Percentiles rank a stretch among this genome's conserved stretches.
phyloP scores from a whole-genome alignment of 2,797 vertebrate species.

The Nasua narica region DNA sequence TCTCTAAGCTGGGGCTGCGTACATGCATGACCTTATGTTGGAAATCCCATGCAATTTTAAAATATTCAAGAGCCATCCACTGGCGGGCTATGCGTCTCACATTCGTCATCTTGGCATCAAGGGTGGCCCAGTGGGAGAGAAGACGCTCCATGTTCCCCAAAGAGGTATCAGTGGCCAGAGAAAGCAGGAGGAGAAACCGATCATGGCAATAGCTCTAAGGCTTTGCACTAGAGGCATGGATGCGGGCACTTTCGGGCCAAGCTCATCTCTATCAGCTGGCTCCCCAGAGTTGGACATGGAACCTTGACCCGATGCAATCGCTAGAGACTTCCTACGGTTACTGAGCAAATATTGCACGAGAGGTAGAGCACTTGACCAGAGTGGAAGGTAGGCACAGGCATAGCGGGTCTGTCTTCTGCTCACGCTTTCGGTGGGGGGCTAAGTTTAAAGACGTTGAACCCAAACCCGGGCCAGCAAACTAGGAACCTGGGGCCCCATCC shows the following conservation, averaged over 20 bases:
- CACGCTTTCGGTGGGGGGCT: too few species aligned
- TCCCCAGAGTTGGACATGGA: background rate
- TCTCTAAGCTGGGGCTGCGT: background rate
- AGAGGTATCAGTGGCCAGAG: too few species aligned
- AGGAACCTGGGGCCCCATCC: rapidly evolving
- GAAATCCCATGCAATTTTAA: background rate
- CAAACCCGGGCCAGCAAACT: background rate
- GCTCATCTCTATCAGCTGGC: background rate
- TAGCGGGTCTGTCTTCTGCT: background rate
- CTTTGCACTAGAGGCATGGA: background rate
- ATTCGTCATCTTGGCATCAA: too few species aligned
- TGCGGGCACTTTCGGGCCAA: too few species aligned
- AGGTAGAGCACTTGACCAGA: background rate
- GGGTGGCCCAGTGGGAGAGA: background rate
- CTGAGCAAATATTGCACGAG: background rate
- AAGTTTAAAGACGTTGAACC: background rate
- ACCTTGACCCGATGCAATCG: background rate
- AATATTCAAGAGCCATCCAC: background rate
- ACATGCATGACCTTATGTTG: rapidly evolving
- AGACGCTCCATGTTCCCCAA: background rate
- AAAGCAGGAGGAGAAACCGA: too few species aligned
- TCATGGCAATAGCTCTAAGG: background rate
- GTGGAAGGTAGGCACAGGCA: background rate
- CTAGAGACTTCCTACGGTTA: too few species aligned
- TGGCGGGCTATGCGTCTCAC: rapidly evolving